phyloP scores from a whole-genome alignment of 2,113 vertebrate genomes.

The Eudorcas thomsonii region DNA sequence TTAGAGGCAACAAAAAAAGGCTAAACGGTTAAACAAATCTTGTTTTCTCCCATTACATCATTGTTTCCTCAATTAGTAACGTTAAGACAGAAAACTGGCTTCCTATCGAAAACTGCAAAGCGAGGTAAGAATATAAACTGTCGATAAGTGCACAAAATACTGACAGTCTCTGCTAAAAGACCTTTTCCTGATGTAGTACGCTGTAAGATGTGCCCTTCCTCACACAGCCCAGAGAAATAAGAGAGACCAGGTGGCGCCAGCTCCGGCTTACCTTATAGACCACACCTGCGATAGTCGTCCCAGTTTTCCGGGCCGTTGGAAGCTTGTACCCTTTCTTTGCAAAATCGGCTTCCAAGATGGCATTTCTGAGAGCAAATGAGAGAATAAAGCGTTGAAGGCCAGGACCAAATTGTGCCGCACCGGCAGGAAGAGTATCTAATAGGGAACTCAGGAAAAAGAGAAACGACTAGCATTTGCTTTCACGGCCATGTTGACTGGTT shows the following conservation, averaged over 20 bases:
- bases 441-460: neutral
- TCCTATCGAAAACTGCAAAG: neutral
- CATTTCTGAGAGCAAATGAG: constrained; percentile 85
- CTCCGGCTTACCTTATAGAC: constrained; percentile 90
- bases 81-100: neutral
- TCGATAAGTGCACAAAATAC: neutral
- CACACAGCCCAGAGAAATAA: neutral
- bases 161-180: neutral
- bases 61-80: neutral
- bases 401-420: neutral
- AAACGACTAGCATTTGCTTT: neutral
- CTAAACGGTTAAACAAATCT: neutral
- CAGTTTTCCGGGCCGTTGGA: constrained; percentile 91
- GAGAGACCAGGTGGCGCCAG: neutral
- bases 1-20: neutral
- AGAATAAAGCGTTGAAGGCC: neutral
- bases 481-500: neutral
- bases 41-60: neutral
- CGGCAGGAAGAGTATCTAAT: accelerated
- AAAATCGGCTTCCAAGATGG: constrained; percentile 85
- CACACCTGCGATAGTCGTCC: constrained; percentile 95
- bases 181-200: neutral
- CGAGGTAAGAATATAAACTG: neutral
- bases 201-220: neutral
- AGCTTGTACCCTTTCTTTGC: constrained; percentile 83